Conservation (phyloP, 2,797 vertebrate genomes). For the Amniataba percoides region DNA sequence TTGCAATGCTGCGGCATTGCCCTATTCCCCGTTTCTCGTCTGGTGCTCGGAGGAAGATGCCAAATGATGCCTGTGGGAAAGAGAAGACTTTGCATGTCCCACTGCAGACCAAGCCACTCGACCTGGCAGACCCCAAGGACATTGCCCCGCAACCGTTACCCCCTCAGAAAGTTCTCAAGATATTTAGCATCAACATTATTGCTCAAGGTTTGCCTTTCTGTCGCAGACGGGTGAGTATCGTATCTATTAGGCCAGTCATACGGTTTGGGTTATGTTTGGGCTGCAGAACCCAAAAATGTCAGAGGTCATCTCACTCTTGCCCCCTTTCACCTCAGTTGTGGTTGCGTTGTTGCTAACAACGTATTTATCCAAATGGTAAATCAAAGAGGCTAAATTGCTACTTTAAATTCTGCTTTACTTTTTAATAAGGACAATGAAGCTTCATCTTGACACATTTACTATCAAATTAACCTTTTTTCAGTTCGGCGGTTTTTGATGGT, state of each 20-base stretch:
- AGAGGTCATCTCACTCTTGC: constrained; percentile 41
- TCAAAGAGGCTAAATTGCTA: background rate
- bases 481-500: background rate
- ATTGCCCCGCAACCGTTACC: constrained; percentile 87
- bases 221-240: constrained; percentile 94
- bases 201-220: constrained; percentile 97
- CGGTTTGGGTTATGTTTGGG: constrained; percentile 18
- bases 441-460: background rate
- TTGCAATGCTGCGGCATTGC: constrained; percentile 89
- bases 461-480: background rate
- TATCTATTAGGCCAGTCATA: background rate
- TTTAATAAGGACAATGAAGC: background rate
- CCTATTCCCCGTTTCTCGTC: constrained; percentile 84
- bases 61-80: constrained; percentile 85
- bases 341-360: background rate
- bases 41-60: constrained; percentile 88
- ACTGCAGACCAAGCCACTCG: constrained; percentile 87
- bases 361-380: background rate
- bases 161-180: constrained; percentile 95
- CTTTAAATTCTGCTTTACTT: background rate
- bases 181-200: constrained; percentile 99
- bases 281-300: constrained; percentile 43
- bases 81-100: constrained; percentile 84
- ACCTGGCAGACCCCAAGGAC: constrained; percentile 89
- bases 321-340: constrained; percentile 1